Evolutionary conservation across 2,797 vertebrate genomes (phyloP).

Genomic region (Anguilla megastoma): DNA sequence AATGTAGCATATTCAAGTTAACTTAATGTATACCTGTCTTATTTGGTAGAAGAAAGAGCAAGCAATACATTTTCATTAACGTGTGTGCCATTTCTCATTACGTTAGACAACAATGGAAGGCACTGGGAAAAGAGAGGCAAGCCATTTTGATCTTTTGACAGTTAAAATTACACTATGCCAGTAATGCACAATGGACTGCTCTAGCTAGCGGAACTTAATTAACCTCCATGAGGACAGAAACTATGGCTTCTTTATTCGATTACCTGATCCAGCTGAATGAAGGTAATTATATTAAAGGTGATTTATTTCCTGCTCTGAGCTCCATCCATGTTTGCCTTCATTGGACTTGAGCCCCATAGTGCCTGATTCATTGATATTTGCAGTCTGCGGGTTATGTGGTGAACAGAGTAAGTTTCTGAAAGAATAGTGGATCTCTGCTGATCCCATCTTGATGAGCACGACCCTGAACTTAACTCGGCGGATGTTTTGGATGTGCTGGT

Average conservation of each 20-base stretch:
- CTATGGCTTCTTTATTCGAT: not conserved
- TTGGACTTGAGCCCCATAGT: not conserved
- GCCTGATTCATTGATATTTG: not conserved
- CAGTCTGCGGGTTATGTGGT: not conserved
- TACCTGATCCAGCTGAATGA: not conserved
- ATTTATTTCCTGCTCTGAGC: not conserved
- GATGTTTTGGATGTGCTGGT: not conserved
- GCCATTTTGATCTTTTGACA: not conserved
- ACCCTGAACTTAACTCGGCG: not conserved
- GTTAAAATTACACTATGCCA: not conserved
- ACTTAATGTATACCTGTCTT: not conserved
- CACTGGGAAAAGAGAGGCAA: not conserved
- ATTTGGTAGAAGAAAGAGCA: not conserved
- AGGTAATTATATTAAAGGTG: not conserved
- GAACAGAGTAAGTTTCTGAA: not conserved
- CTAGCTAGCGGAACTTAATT: not conserved
- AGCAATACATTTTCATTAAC: not conserved
- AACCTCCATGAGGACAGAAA: not conserved
- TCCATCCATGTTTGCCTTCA: not conserved
- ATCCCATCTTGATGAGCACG: not conserved
- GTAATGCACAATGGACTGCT: not conserved
- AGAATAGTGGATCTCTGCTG: not conserved
- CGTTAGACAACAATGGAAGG: not conserved
- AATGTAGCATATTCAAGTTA: no score
- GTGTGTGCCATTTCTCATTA: not conserved